Evolutionary conservation across 2,797 vertebrate genomes (phyloP), one percentile per base, ranked within the genome.

Genomic region (Botia almorhae): DNA sequence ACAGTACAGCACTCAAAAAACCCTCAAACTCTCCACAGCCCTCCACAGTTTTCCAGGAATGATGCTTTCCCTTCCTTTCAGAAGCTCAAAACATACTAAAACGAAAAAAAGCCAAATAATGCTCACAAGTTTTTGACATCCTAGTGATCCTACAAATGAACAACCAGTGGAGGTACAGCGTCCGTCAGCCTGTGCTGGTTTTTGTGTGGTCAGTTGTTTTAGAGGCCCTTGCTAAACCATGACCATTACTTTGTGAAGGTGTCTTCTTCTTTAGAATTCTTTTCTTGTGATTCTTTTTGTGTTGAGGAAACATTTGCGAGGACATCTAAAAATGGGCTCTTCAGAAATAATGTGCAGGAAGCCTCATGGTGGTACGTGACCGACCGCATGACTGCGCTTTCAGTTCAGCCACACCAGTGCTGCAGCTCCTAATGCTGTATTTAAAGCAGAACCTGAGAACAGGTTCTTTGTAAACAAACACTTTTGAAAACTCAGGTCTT

Each of bases 201-300:
- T 87, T 91, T 94, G 93, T 96, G 92, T 90, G 84, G 89, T 92
- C 93, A 91, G 93, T 90, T 93, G 91, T 87, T 93, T 82, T 84
- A 83, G 94, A 93, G 95, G 93, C 89, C 91, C 94, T 92, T 92
- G 93, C 90, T 73, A 92, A 97, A 93, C 94, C 93, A 92, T 94
- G 96, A 94, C 91, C 95, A 97, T 91, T 94, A 94, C 97, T 94
- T 97, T 95, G 94, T 98, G 96, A 98, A 98, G 96, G 96, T 95
- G 94, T 96, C 95, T 95, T 86, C 90, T 89, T 91, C 51, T 78
- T 67, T 75, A 61, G 48, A 33, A 48, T 19, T 69, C 80, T 72
- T 74, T 72, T 90, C 83, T 26, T 26, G 23, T 26, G 1, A 0
- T 3, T 86, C 86, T 63, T 64, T 81, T 19, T 58, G 33, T 68